Evolutionary conservation across 1,140 invertebrate genomes (phyloP), one percentile per base, ranked within the genome.

Genomic region (Trichonephila inaurata): DNA sequence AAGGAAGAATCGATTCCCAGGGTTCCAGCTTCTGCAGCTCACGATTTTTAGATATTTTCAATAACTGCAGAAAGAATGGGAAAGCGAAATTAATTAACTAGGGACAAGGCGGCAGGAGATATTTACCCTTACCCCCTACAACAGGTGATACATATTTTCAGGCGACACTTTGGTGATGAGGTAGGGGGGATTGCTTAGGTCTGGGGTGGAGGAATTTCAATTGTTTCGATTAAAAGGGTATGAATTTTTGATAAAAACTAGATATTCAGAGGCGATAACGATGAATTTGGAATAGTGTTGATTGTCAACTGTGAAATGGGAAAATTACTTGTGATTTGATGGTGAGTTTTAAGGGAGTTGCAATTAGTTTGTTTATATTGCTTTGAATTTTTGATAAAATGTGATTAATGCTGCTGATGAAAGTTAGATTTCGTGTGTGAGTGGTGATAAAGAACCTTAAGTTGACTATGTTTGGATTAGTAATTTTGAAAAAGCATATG

Each of bases 1-100:
- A 5, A 19, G 40, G 72, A 19, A n/a, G 28, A 24, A 92, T 92
- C 91, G 91, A 92, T 92, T 14, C 19, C 2, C 18, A 19, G 12
- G n/a, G 24, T 66, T 66, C 18, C 62, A 81, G 51, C 77, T 40
- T 51, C 24, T 24, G 66, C 10, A 61, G 2, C 62, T n/a, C 62
- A 24, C 19, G 66, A 92, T 92, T 92, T 92, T 92, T 92, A 77
- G 83, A 92, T 87, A 92, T 92, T 92, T 92, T 92, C 91, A 92
- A 92, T 92, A 92, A 87, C 51, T 91, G 69, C 1, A 60, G 72
- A 82, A 82, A 82, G 89, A 92, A 92, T 92, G 81, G 19, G 58
- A 92, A 83, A 92, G 69, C 12, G 77, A 85, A 92, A 92, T 92
- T 92, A 92, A 92, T 92, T 92, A 92, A 92, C 90, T 69, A 72